Evolutionary conservation across 2,888 invertebrate genomes (phyloP), one percentile per base, ranked within the genome.

Genomic region (Gasteruption jaculator): DNA sequence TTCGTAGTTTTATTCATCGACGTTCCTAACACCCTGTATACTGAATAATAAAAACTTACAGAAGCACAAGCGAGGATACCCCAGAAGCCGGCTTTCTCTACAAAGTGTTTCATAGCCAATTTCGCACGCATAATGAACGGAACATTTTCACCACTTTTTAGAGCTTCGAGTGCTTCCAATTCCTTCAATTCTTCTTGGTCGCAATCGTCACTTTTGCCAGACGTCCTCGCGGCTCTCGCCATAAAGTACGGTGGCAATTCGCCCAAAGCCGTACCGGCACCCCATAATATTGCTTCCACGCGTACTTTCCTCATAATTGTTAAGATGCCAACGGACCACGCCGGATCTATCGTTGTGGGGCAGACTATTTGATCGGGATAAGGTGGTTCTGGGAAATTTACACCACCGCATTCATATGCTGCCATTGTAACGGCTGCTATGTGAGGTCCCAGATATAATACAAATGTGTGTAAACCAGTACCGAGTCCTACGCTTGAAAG

Each of bases 211-310:
- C 47, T 59, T 41, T 58, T 64, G 48, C 58, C 58, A 46, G 46
- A 57, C 38, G 65, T 57, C 7, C 91, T 73, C 1, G 91, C 89
- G 4, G 97, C 95, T 46, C 92, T 77, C n/a, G 99, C 99, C 95
- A 99, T 96, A 73, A 99, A 99, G 77, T 99, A 99, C 0, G 99
- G 99, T 3, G 99, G 99, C 52, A 99, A 73, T 71, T 99, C 99
- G 0, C 99, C 99, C n/a, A 99, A 76, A 1, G 99, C 99, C 0
- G 99, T 99, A 4, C 99, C 92, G 15, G 89, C 83, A 3, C 92
- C 95, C 99, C 99, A 99, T 76, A 97, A 85, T 80, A 97, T 91
- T 8, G 94, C 91, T 74, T 99, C 99, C 50, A 95, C 75, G 16
- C 95, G 82, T 14, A 95, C 88, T 74, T 96, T 96, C 21, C 87